Percentiles rank a stretch among this genome's conserved stretches.
These are phyloP conservation scores for Halictus quadricinctus DNA, from an alignment of 2,888 invertebrate genomes.

Conservation along the genomic window DNA sequence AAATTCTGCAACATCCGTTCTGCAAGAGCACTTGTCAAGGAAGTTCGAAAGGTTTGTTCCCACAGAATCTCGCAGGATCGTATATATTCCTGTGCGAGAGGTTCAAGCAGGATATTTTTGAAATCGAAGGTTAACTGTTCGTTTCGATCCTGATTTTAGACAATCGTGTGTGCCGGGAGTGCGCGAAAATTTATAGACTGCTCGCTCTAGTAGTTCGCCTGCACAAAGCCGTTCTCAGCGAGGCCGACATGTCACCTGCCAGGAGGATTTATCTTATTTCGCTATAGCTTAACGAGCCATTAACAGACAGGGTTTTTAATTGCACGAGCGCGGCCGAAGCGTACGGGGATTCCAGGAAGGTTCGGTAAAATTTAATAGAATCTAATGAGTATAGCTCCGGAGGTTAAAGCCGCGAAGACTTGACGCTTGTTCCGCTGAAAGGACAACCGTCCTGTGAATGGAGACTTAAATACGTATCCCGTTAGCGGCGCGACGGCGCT, in stretches of 20 bases:
- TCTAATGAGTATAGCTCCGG: conserved; percentile 56
- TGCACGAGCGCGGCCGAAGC: conserved; percentile 48
- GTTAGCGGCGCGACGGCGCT: conserved; percentile 59
- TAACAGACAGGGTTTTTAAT: conserved; percentile 59
- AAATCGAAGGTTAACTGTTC: neutral
- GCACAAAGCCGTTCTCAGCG: neutral
- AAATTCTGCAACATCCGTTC: neutral
- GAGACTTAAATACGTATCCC: conserved; percentile 75
- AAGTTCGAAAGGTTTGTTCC: too few species aligned
- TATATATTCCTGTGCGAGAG: neutral
- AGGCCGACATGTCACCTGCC: conserved; percentile 37
- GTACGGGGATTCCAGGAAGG: conserved; percentile 66
- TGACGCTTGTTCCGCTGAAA: conserved; percentile 60
- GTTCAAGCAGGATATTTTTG: neutral
- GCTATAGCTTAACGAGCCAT: conserved; percentile 38
- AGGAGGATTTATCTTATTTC: conserved; percentile 52
- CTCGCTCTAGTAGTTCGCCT: neutral
- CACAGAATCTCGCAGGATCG: neutral
- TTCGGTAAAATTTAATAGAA: conserved; percentile 70
- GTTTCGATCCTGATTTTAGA: neutral
- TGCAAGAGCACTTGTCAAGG: neutral
- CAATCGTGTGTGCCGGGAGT: neutral
- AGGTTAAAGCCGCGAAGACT: conserved; percentile 63
- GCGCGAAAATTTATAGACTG: neutral
- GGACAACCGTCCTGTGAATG: conserved; percentile 71